Evolutionary conservation across 2,797 vertebrate species (phyloP), one percentile per base, ranked within the genome.

Genomic region (Gymnoscopelus microlampas): DNA sequence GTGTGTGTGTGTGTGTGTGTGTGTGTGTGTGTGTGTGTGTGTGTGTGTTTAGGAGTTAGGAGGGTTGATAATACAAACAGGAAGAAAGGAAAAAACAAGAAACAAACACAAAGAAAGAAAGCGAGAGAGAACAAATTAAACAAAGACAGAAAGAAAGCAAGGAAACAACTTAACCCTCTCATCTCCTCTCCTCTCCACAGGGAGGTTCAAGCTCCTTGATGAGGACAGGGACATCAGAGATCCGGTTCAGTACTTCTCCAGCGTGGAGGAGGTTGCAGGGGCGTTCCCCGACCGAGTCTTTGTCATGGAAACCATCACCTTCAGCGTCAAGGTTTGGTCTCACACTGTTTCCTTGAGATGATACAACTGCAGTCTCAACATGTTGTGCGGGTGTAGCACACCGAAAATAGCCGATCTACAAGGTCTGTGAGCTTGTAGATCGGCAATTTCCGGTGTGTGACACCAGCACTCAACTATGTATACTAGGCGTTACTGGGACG

Each of bases 131-230:
- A 63, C 8, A 63, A 57, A 57, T 63, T 65, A 15, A 66, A 15
- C 32, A 66, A 39, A 65, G 13, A 55, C 29, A 56, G 48, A 53
- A 50, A 35, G 62, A 61, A 13, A 19, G 24, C 35, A 60, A 15
- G 7, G 39, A 60, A 60, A 39, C 26, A 4, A 35, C 39, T 44
- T 44, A 9, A 60, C 39, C 6, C 39, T 47, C 59, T 60, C 29
- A 5, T 35, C 0, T 47, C 29, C 3, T 60, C 32, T 19, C 56
- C 12, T 78, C 69, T 77, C 70, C 68, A 0, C 79, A 99, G 98
- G 98, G 47, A 98, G 98, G 83, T 99, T 99, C 90, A 98, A 98
- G 92, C 91, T 99, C 83, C 84, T 99, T 94, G 97, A 98, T 83
- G 97, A 99, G 90, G 96, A 98, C 80, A 92, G 97, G 66, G 97